Evolutionary conservation across 2,113 vertebrate species (phyloP).

Genomic region (Anhinga rufa): DNA sequence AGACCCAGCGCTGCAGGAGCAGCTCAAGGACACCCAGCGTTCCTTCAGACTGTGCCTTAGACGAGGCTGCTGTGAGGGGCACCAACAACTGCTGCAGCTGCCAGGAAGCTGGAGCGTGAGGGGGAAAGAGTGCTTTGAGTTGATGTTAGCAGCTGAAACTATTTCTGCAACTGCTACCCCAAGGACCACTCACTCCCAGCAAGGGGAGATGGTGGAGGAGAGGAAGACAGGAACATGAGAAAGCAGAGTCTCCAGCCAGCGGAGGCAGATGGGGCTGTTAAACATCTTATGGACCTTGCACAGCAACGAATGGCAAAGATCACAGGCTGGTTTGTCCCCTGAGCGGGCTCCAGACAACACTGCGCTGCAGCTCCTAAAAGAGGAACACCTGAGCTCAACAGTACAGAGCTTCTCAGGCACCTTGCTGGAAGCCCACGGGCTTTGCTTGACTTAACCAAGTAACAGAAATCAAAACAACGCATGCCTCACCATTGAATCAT

Average conservation of each 20-base stretch:
- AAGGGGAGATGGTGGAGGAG: neutral
- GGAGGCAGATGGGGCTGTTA: neutral
- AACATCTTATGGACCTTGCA: neutral
- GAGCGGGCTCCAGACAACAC: neutral
- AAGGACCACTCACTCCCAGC: neutral
- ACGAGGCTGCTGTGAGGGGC: neutral
- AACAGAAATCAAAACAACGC: neutral
- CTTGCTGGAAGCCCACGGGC: neutral
- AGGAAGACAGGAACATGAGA: neutral
- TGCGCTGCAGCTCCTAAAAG: neutral
- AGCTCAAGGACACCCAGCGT: neutral
- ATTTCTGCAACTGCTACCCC: neutral
- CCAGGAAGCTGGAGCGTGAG: neutral
- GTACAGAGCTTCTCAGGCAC: neutral
- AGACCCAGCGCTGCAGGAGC: neutral
- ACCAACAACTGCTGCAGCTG: neutral
- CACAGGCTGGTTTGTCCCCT: neutral
- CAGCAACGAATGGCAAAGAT: neutral
- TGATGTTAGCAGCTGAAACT: neutral
- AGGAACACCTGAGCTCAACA: neutral
- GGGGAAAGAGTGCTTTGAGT: neutral
- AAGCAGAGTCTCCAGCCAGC: neutral
- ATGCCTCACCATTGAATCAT: neutral
- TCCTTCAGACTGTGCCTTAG: neutral
- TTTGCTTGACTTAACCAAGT: neutral